phyloP scores from a whole-genome alignment of 2,113 vertebrate species.

The Hucho hucho region DNA sequence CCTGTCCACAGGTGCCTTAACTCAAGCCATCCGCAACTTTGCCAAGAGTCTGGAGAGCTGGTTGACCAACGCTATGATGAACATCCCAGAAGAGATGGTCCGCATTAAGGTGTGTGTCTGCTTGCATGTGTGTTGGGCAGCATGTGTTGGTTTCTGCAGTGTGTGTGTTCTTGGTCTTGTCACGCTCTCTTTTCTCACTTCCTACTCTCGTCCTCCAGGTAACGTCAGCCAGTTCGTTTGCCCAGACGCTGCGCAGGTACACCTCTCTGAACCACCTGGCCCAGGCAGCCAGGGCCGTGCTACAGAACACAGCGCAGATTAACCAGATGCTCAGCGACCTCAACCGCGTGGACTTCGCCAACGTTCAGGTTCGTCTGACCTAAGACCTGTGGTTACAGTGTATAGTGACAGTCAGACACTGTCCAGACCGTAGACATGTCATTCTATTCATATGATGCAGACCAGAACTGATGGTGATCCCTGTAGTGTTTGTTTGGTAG shows the following conservation, averaged over 20 bases:
- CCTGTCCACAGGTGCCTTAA: conserved; percentile 87
- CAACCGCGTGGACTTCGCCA: conserved; percentile 92
- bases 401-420: too few species aligned
- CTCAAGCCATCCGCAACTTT: conserved; percentile 94
- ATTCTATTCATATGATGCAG: too few species aligned
- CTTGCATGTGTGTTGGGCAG: not conserved
- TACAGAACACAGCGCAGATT: conserved; percentile 92
- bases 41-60: conserved; percentile 95
- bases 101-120: conserved; percentile 82
- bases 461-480: too few species aligned
- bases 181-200: too few species aligned
- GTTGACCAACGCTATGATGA: conserved; percentile 93
- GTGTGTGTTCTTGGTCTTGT: too few species aligned
- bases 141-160: not conserved
- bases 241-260: conserved; percentile 90
- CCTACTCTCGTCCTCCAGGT: conserved; percentile 65
- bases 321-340: conserved; percentile 94
- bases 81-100: conserved; percentile 94
- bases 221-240: conserved; percentile 88
- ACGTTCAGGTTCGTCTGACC: conserved; percentile 79
- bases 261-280: conserved; percentile 91
- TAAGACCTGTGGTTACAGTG: not conserved
- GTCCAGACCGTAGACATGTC: too few species aligned
- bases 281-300: conserved; percentile 88
- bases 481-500: not conserved